Evolutionary conservation across 2,888 invertebrate genomes (phyloP), one percentile per base, ranked within the genome.

Genomic region (Dynastes maya): DNA sequence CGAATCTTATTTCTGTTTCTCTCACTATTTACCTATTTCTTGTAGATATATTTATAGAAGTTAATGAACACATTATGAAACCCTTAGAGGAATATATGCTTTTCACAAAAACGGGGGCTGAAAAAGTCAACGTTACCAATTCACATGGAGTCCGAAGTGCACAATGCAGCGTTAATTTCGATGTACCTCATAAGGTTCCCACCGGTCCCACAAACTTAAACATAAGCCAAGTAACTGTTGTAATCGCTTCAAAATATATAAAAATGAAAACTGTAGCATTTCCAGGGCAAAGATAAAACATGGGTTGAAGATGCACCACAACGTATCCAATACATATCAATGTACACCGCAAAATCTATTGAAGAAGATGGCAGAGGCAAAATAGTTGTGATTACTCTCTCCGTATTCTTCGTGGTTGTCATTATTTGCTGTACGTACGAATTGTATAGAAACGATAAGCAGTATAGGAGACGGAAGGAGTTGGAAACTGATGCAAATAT

Each of bases 61-160:
- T 97, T 79, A 96, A 96, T 86, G 93, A 93, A 79, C 91, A 94
- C 82, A 94, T 96, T 92, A 96, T 97, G 95, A 96, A 96, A 85
- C 97, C 97, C 0, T 88, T 97, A 68, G 96, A 97, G 88, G 97
- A 97, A 85, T 97, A 97, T 88, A 96, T 97, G 96, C 89, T 96
- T n/a, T 96, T 96, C 87, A 96, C 95, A 2, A 95, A 95, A 84
- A 93, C 94, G 13, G 95, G 94, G 76, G 93, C 95, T 29, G 95
- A 96, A 86, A 95, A 95, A 82, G 95, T 97, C 29, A 94, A 95
- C 78, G 96, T 95, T n/a, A 95, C 95, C 11, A 96, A 95, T 86
- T 94, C 96, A 0, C 95, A 95, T 83, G 97, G 97, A 0, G 95
- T 97, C 0, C 91, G 96, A 79, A 95, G 95, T 85, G 96, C 96